Evolutionary conservation across 2,797 vertebrate genomes (phyloP), one percentile per base, ranked within the genome.

Genomic region (Rhyacichthys aspro): DNA sequence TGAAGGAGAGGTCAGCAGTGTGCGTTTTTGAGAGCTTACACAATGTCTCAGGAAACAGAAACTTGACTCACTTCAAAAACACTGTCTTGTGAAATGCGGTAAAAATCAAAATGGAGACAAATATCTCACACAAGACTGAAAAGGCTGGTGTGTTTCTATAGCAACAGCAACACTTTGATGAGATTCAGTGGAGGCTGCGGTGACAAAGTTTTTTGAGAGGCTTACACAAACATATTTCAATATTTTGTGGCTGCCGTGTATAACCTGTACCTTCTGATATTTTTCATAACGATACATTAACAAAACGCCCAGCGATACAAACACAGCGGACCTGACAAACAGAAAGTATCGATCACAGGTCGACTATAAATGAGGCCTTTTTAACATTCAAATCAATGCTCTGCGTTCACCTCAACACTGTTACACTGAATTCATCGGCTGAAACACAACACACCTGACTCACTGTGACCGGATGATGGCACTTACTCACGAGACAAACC

Each of bases 381-480:
- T 78, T 57, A 74, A 81, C 77, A 76, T 84, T 85, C 81, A 63
- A 8, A 52, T 72, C 74, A 63, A 61, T 70, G 59, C 72, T 65
- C 62, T 11, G 67, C 48, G 57, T 63, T 63, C 70, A 66, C 58
- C 44, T 36, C 38, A 64, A 48, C 19, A 57, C 58, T 11, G 67
- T 59, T 56, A 71, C 65, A 39, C 65, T 81, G 79, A 84, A 79
- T 69, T 69, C 72, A 59, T 58, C 0, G 49, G 54, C 5, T 33
- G 42, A 63, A 8, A 75, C 41, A 28, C 9, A 48, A 18, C 42
- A 43, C 55, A 63, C 48, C 59, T 71, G 74, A 39, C 62, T 61
- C 54, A 67, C 53, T 10, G 42, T 11, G 55, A 55, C 59, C 17
- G 10, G 18, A 59, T 55, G 58, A 72, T 49, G 75, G 60, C 78